Conservation (phyloP, 2,797 vertebrate species). For the Cuniculus paca region DNA sequence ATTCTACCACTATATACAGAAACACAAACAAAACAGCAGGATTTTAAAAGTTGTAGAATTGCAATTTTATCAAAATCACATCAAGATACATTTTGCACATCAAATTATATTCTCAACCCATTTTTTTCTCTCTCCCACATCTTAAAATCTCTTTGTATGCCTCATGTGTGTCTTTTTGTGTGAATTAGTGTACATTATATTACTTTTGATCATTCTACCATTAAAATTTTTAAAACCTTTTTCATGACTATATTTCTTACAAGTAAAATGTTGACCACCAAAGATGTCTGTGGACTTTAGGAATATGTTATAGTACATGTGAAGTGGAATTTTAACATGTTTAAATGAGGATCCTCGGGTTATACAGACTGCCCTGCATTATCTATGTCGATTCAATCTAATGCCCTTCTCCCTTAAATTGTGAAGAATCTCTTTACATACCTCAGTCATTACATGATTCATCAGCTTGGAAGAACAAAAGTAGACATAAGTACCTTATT, state of each 20-base stretch:
- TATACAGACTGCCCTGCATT: background rate
- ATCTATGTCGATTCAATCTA: background rate
- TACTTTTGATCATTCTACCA: background rate
- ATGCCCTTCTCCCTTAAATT: background rate
- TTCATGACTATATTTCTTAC: background rate
- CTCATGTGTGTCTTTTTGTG: background rate
- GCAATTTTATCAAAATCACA: background rate
- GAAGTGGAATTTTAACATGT: background rate
- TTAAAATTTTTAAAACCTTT: background rate
- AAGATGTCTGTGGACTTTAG: background rate
- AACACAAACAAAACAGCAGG: background rate
- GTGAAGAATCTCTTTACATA: background rate
- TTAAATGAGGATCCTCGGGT: background rate
- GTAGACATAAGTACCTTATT: background rate
- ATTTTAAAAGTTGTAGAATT: background rate
- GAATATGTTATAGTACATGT: background rate
- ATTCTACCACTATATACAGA: background rate
- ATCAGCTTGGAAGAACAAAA: background rate
- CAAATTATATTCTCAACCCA: background rate
- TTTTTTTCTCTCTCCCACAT: background rate
- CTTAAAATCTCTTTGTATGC: background rate
- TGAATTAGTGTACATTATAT: background rate
- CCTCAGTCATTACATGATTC: background rate
- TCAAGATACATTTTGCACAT: background rate
- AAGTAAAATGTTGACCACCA: background rate